Evolutionary conservation across 37 sponge, comb jelly and placozoan species (phyloP), one percentile per base, ranked within the genome.

Genomic region (Diacarnus erythraeanus): DNA sequence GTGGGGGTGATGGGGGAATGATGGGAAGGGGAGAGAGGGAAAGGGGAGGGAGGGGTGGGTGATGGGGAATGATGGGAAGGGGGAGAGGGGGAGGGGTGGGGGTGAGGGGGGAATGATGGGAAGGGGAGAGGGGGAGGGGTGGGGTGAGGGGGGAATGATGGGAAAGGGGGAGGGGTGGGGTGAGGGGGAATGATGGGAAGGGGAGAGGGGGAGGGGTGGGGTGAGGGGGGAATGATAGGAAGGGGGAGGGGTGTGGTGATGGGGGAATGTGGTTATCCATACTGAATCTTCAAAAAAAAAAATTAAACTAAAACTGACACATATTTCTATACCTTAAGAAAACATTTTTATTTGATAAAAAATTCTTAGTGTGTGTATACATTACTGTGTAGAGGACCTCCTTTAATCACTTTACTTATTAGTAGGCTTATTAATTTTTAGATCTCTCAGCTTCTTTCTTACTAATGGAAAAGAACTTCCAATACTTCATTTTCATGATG

Each of bases 401-500:
- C 12, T 47, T 47, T 47, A n/a, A n/a, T n/a, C n/a, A n/a, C n/a
- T n/a, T n/a, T n/a, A n/a, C n/a, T n/a, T n/a, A n/a, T n/a, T n/a
- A n/a, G n/a, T n/a, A n/a, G n/a, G n/a, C n/a, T n/a, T n/a, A 12
- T 47, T 64, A 3, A 25, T 44, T 18, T 17, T 6, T 64, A 82
- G 77, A 65, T 74, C 74, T 31, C 70, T 93, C 29, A 74, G 77
- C 38, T 84, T 93, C 79, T 74, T 70, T 42, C 79, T 93, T 38
- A 73, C 44, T 26, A 64, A 68, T 43, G 86, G 86, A 1, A 38
- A 60, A 25, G 41, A 69, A 41, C 40, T 90, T 33, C 87, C 93
- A 0, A 71, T 83, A 34, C 83, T 93, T 27, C 56, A 90, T 41
- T 93, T 93, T 75, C 87, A 93, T 59, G 87, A 86, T 75, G 93